Evolutionary conservation across 2,888 invertebrate species (phyloP).

Genomic region (Athalia circularis): DNA sequence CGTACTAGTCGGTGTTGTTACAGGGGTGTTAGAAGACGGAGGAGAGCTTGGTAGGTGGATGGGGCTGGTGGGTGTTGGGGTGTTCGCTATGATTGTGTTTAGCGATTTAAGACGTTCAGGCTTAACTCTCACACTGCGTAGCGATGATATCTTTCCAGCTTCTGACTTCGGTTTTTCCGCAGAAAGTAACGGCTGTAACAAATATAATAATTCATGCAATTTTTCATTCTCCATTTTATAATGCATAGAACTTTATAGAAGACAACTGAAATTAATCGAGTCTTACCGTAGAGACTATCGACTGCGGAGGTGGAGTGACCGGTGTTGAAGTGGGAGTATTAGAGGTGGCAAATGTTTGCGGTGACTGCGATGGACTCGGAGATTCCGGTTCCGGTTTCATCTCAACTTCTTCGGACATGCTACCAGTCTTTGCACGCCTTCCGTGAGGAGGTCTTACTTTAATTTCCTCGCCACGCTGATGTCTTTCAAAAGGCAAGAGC

Average conservation of each 20-base stretch:
- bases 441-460: conserved; percentile 66
- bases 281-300: conserved; percentile 64
- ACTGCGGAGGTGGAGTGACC: conserved; percentile 63
- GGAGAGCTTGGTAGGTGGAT: conserved; percentile 69
- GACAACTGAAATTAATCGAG: background rate
- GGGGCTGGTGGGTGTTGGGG: conserved; percentile 57
- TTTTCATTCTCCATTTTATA: background rate
- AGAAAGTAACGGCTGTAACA: conserved; percentile 68
- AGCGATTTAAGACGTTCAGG: conserved; percentile 75
- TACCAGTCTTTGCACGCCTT: conserved; percentile 70
- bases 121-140: conserved; percentile 82
- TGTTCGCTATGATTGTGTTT: conserved; percentile 69
- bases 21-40: conserved; percentile 66
- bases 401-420: conserved; percentile 71
- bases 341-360: conserved; percentile 56
- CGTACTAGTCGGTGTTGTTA: conserved; percentile 67
- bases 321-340: conserved; percentile 59
- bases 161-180: conserved; percentile 72
- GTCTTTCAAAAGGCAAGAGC: conserved; percentile 81
- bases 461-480: conserved; percentile 75
- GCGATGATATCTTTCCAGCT: conserved; percentile 75
- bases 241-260: background rate
- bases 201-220: conserved; percentile 30
- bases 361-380: conserved; percentile 68
- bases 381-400: conserved; percentile 67